phyloP scores from a whole-genome alignment of 2,888 invertebrate species.

The Pilophorus perplexus region DNA sequence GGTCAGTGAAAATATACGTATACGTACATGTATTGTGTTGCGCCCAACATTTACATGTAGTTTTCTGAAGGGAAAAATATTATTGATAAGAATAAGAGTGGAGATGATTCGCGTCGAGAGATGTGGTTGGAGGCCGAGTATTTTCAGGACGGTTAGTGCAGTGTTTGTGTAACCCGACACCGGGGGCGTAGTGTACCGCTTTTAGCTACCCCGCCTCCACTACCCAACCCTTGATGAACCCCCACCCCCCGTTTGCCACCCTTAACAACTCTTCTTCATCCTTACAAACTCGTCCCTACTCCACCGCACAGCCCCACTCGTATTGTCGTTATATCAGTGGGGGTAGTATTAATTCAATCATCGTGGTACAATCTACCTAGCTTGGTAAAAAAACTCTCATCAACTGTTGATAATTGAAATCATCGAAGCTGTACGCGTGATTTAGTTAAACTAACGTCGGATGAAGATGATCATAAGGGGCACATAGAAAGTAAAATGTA shows the following conservation, averaged over 20 bases:
- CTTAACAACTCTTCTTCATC: not conserved
- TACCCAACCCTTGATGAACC: not conserved
- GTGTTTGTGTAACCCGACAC: constrained; percentile 47
- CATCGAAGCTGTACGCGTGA: no score
- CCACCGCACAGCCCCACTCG: not conserved
- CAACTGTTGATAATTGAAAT: no score
- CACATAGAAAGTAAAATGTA: no score
- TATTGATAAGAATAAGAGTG: not conserved
- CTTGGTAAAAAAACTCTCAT: no score
- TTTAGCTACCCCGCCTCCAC: constrained; percentile 38
- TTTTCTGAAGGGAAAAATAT: not conserved
- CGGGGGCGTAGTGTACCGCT: constrained; percentile 35
- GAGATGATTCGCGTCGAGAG: constrained; percentile 3
- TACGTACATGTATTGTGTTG: no score
- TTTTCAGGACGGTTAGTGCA: constrained; percentile 46
- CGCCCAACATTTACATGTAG: no score
- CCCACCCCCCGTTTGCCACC: constrained; percentile 1
- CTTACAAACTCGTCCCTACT: not conserved
- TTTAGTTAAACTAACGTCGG: no score
- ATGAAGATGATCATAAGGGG: no score
- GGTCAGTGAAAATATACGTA: no score
- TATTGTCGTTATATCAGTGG: not conserved
- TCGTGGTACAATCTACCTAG: no score
- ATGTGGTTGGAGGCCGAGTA: constrained; percentile 37
- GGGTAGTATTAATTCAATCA: not conserved